phyloP scores from a whole-genome alignment of 2,113 vertebrate genomes.

The Podarcis cretensis region DNA sequence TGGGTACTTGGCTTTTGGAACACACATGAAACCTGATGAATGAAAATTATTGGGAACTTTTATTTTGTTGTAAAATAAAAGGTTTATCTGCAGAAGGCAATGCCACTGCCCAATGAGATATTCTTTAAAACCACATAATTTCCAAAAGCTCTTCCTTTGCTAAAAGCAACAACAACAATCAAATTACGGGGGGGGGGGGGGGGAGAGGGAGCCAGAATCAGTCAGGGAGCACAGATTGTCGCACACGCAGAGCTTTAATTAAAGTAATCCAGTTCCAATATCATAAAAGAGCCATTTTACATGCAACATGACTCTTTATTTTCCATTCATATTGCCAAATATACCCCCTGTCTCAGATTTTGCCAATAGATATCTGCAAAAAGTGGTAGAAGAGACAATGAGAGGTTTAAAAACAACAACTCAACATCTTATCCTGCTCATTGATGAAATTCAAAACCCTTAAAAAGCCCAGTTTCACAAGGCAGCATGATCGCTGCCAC shows the following conservation, averaged over 20 bases:
- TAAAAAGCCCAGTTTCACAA: not conserved
- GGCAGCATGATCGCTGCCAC: not conserved
- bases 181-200: not conserved
- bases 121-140: conserved; percentile 29
- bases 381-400: conserved; percentile 14
- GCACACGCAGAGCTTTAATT: conserved; percentile 56
- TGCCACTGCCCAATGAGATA: conserved; percentile 1
- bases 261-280: conserved; percentile 58
- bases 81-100: conserved; percentile 30
- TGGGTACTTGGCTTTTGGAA: conserved; percentile 44
- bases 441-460: not conserved
- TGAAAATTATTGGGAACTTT: conserved; percentile 54
- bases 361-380: conserved; percentile 26
- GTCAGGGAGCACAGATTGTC: conserved; percentile 51
- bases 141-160: conserved; percentile 37
- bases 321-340: conserved; percentile 53
- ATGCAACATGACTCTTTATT: conserved; percentile 61
- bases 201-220: conserved; percentile 41
- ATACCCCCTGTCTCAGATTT: conserved; percentile 46
- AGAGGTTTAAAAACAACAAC: not conserved
- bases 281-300: conserved; percentile 60
- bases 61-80: conserved; percentile 41
- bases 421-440: too few species aligned
- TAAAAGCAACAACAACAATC: not conserved
- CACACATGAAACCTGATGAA: conserved; percentile 45